A percentile compares a stretch with the other conserved stretches of the same genome.
phyloP scores from a whole-genome alignment of 2,797 vertebrate species.

The Anisognathus igniventris region DNA sequence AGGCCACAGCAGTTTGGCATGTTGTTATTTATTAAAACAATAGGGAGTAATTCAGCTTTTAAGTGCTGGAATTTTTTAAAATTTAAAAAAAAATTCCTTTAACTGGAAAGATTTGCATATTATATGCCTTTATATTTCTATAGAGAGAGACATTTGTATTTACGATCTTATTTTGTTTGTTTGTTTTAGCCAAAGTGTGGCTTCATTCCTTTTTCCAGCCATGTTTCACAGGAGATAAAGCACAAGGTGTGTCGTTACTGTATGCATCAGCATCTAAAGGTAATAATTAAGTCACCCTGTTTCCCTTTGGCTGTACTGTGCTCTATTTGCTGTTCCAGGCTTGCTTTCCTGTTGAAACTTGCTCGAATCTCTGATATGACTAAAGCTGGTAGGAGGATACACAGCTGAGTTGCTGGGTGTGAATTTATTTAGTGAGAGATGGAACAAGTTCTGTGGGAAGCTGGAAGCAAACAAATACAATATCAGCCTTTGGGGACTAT shows the following conservation, averaged over 20 bases:
- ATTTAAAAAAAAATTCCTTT: not conserved
- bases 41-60: not conserved
- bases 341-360: not conserved
- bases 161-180: not conserved
- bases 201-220: slow-evolving; percentile 89
- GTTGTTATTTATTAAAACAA: not conserved
- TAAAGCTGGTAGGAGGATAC: not conserved
- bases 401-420: not conserved
- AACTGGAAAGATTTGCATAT: not conserved
- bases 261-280: slow-evolving; percentile 98
- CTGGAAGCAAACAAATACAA: not conserved
- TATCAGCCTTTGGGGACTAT: not conserved
- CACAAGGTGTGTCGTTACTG: slow-evolving; percentile 93
- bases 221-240: slow-evolving; percentile 91
- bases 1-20: not conserved
- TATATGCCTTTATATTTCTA: not conserved
- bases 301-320: not conserved
- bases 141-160: not conserved
- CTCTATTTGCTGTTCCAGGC: not conserved
- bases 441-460: slow-evolving; percentile 33
- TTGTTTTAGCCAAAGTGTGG: slow-evolving; percentile 92
- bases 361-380: not conserved
- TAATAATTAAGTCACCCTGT: slow-evolving; percentile 49
- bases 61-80: not conserved
- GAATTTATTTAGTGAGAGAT: not conserved